Conservation (phyloP, 2,797 vertebrate species). For the Falco berigora region DNA sequence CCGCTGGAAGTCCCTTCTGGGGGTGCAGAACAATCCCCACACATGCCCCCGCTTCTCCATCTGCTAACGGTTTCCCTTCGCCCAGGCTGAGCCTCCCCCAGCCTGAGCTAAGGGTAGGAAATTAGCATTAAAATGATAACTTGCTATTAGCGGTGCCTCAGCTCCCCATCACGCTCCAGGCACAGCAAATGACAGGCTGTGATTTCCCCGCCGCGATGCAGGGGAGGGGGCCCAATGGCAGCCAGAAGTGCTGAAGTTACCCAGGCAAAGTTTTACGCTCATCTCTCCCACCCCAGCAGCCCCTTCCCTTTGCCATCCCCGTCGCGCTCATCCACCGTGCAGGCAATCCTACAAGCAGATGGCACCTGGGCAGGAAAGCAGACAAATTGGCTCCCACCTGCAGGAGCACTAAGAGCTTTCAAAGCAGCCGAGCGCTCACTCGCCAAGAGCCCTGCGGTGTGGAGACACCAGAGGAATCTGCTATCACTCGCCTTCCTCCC, state of each 20-base stretch:
- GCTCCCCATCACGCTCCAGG: constrained; percentile 53
- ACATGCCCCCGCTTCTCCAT: not conserved
- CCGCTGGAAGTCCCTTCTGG: not conserved
- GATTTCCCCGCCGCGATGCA: constrained; percentile 44
- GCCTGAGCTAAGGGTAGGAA: constrained; percentile 16
- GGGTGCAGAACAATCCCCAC: not conserved
- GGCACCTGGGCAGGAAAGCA: constrained; percentile 50
- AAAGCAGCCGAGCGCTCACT: not conserved
- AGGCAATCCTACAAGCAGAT: not conserved
- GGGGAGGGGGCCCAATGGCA: not conserved
- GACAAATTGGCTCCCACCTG: constrained; percentile 51
- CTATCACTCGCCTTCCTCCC: not conserved
- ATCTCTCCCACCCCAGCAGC: not conserved
- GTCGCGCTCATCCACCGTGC: not conserved
- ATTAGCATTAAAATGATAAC: constrained; percentile 64
- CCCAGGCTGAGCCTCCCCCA: constrained; percentile 13
- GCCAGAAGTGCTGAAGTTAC: not conserved
- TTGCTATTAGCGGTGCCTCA: constrained; percentile 54
- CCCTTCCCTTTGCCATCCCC: not conserved
- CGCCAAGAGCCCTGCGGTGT: not conserved
- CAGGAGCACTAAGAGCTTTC: constrained; percentile 26
- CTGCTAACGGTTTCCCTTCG: constrained; percentile 19
- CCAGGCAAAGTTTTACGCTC: not conserved
- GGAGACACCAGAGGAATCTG: not conserved
- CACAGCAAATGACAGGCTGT: constrained; percentile 59